Evolutionary conservation across 2,888 invertebrate genomes (phyloP).

Genomic region (Glaucopsyche alexis): DNA sequence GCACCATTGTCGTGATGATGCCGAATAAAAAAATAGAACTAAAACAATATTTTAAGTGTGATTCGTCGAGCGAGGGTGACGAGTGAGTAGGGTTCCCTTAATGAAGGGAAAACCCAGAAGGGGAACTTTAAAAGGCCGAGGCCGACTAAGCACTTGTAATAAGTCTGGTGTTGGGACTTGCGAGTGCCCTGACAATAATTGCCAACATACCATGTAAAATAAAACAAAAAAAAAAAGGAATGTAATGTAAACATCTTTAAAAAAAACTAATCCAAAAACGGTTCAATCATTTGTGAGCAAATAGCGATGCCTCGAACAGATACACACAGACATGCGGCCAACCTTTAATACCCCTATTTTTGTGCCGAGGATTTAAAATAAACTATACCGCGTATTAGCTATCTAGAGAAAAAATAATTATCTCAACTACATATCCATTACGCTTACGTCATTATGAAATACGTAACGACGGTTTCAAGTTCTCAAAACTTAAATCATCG

Average conservation of each 20-base stretch:
- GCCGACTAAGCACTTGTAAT: background rate
- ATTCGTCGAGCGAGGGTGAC: background rate
- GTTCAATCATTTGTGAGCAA: no score
- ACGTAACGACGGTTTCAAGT: no score
- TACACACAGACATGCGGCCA: no score
- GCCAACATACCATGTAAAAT: background rate
- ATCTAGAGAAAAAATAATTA: no score
- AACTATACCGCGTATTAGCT: no score
- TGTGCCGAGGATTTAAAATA: no score
- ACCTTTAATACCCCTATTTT: no score
- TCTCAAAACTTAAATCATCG: no score
- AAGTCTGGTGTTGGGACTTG: background rate
- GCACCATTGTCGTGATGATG: background rate
- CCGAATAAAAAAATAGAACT: background rate
- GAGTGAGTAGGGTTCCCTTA: slow-evolving; percentile 11
- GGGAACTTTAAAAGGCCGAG: background rate
- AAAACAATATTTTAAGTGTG: background rate
- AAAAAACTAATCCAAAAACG: background rate
- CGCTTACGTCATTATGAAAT: no score
- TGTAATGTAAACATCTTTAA: no score
- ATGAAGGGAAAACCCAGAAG: background rate
- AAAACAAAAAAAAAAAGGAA: background rate
- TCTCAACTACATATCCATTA: no score
- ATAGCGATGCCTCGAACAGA: no score
- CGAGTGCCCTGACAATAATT: background rate